These are phyloP conservation scores for Saccostrea cuccullata DNA, from an alignment of 1,140 invertebrate species.

Conservation along the genomic window DNA sequence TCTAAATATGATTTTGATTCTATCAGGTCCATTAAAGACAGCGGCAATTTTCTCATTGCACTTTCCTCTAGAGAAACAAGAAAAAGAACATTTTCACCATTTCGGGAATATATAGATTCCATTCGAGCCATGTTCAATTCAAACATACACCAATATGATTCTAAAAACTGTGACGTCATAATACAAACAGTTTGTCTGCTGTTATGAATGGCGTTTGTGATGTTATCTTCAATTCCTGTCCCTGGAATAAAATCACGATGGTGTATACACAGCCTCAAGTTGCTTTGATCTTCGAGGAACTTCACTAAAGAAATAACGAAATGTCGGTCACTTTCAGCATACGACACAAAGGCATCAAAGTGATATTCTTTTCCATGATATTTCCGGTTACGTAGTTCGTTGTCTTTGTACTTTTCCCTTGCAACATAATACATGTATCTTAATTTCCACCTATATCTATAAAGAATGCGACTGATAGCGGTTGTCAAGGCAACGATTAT, in stretches of 20 bases:
- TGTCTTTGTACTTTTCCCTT: slow-evolving; percentile 4
- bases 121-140: slow-evolving; percentile 80
- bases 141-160: slow-evolving; percentile 85
- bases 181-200: slow-evolving; percentile 82
- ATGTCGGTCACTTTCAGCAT: slow-evolving; percentile 57
- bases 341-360: slow-evolving; percentile 67
- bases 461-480: not conserved
- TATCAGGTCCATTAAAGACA: not conserved
- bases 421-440: slow-evolving; percentile 10
- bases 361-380: slow-evolving; percentile 64
- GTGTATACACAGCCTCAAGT: slow-evolving; percentile 65
- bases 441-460: slow-evolving; percentile 9
- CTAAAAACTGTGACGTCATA: slow-evolving; percentile 82
- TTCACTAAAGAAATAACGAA: slow-evolving; percentile 57
- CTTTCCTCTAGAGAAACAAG: slow-evolving; percentile 20
- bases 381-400: not conserved
- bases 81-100: slow-evolving; percentile 38
- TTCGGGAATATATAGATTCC: slow-evolving; percentile 59
- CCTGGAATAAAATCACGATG: slow-evolving; percentile 68
- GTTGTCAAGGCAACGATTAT: not conserved
- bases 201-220: slow-evolving; percentile 82
- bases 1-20: not conserved
- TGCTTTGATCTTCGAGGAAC: slow-evolving; percentile 49
- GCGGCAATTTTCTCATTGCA: not conserved
- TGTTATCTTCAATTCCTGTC: slow-evolving; percentile 81